Conservation (phyloP, 2,113 vertebrate genomes). For the Podocnemis expansa region DNA sequence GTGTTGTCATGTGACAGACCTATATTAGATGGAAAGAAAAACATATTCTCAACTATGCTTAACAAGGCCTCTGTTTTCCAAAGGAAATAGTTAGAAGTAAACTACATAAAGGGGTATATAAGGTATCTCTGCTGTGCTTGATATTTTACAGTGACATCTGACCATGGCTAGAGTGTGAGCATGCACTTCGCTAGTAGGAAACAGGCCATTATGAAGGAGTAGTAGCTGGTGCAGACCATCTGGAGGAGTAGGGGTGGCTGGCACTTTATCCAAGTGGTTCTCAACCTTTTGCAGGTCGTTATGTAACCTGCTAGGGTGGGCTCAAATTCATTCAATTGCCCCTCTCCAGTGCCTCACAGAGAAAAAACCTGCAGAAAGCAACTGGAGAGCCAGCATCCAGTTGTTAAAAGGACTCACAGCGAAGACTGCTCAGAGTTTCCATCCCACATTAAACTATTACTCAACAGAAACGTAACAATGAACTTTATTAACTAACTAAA, state of each 20-base stretch:
- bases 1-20: neutral
- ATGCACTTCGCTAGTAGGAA: neutral
- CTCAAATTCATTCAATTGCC: too few species aligned
- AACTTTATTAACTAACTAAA: too few species aligned
- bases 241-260: neutral
- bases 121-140: neutral
- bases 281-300: too few species aligned
- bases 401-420: too few species aligned
- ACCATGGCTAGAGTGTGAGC: neutral
- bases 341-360: too few species aligned
- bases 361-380: too few species aligned
- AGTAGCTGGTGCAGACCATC: neutral
- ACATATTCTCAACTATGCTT: conserved; percentile 12
- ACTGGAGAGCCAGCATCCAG: too few species aligned
- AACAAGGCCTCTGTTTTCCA: conserved; percentile 36
- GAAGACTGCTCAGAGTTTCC: too few species aligned
- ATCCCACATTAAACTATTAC: too few species aligned
- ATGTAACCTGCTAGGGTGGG: too few species aligned
- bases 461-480: too few species aligned
- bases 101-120: neutral
- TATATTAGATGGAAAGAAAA: conserved; percentile 30
- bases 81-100: conserved; percentile 34
- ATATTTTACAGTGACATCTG: neutral
- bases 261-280: neutral
- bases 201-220: neutral